Base-by-base conservation (phyloP, 2,888 invertebrate genomes). In the Hyposoter didymator region DNA sequence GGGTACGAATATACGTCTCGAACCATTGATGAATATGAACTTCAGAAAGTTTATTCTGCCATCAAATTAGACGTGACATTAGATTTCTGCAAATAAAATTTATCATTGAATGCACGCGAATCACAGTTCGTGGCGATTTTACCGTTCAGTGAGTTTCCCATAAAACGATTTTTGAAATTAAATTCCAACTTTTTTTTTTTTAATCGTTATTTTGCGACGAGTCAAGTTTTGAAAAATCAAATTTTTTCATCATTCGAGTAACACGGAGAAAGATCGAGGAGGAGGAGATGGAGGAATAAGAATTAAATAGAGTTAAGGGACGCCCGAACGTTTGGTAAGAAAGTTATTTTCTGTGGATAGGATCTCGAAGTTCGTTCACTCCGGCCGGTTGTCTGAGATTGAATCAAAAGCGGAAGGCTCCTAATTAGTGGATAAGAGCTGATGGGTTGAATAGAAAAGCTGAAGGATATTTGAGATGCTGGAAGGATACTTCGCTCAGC, bases 391-490 rank as follows among this genome's bases (percentile, higher is more conserved):
- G 32, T 67, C 52, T 17, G 19, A 43, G 45, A 62, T 39, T 69
- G 14, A 83, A 67, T 78, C 78, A 66, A 67, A 69, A 76, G 55
- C 32, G 70, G 75, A 76, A 85, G 78, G 88, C 82, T 84, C 78
- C 70, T 85, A 88, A 89, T 88, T 87, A 82, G 74, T 49, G 81
- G 84, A 87, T 86, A 83, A 67, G 81, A 79, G 82, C 74, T 78
- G 62, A 82, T 82, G 70, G 72, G 47, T 76, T 75, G 67, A 79
- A 72, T 49, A 39, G 69, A 82, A 78, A 62, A 73, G 47, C 74
- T 59, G 17, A 55, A 49, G 55, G 69, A 76, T 19, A 64, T 64
- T 69, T 39, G 78, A 66, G 49, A 49, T 73, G 28, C 47, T 72
- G 22, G 47, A 32, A 32, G n/a, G n/a, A 52, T 76, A 17, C 49